A percentile compares a stretch with the other conserved stretches of the same genome.
These are phyloP conservation scores for Buathra laborator DNA, from an alignment of 2,888 invertebrate genomes.

Conservation along the genomic window DNA sequence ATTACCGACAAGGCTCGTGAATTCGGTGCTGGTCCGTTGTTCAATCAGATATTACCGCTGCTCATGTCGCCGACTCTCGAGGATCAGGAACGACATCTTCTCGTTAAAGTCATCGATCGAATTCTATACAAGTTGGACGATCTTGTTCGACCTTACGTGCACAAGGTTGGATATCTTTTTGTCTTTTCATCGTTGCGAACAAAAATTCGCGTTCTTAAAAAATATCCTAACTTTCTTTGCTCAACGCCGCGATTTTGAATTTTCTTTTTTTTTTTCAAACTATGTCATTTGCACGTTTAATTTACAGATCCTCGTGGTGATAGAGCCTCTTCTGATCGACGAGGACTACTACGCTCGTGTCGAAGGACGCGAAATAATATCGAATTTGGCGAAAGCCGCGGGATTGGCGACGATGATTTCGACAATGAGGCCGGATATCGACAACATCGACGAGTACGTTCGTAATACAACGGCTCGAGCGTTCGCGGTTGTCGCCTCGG, in stretches of 20 bases:
- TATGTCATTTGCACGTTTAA: neutral
- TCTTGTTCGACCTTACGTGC: constrained; percentile 99
- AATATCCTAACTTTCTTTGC: neutral
- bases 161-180: constrained; percentile 89
- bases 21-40: constrained; percentile 99
- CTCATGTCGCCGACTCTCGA: constrained; percentile 99
- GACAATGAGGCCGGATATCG: constrained; percentile 99
- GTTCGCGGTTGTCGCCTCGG: constrained; percentile 99
- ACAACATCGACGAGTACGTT: constrained; percentile 99
- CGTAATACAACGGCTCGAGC: constrained; percentile 99
- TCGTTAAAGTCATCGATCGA: constrained; percentile 99
- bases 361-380: constrained; percentile 99
- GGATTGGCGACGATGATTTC: constrained; percentile 99
- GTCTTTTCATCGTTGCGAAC: too few relatives aligned
- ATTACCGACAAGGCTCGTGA: constrained; percentile 99
- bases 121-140: constrained; percentile 99
- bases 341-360: constrained; percentile 99
- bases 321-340: constrained; percentile 99
- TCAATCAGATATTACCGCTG: constrained; percentile 99
- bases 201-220: too few relatives aligned
- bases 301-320: constrained; percentile 96
- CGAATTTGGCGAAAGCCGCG: constrained; percentile 99
- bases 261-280: constrained; percentile 3
- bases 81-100: constrained; percentile 99
- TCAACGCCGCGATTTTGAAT: neutral